Evolutionary conservation across 2,888 invertebrate species (phyloP).

Genomic region (Cyclophora punctaria): DNA sequence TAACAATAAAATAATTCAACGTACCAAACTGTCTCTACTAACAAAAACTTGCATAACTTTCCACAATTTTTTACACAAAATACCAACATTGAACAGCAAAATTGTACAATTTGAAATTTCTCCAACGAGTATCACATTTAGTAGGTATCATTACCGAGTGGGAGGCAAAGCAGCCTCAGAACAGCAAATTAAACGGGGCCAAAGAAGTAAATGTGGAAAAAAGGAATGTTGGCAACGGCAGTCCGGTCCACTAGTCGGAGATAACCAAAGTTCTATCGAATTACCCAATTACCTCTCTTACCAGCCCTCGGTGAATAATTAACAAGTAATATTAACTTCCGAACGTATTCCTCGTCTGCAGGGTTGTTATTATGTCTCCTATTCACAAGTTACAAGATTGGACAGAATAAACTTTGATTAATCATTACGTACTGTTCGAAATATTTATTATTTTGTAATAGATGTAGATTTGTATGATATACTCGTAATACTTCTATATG

Average conservation of each 20-base stretch:
- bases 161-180: neutral
- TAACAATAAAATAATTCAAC: too few relatives aligned
- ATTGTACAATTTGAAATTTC: neutral
- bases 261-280: conserved; percentile 1
- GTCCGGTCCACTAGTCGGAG: neutral
- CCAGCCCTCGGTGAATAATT: conserved; percentile 7
- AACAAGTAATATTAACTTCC: conserved; percentile 9
- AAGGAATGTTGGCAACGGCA: conserved; percentile 1
- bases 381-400: neutral
- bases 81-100: neutral
- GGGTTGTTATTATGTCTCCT: too few relatives aligned
- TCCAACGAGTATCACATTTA: neutral
- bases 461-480: too few relatives aligned
- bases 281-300: conserved; percentile 9
- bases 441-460: too few relatives aligned
- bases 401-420: neutral
- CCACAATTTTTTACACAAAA: neutral
- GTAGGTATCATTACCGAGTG: conserved; percentile 2
- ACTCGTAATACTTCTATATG: too few relatives aligned
- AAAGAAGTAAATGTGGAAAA: neutral
- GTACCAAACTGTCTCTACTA: too few relatives aligned
- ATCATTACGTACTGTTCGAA: too few relatives aligned
- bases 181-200: conserved; percentile 1
- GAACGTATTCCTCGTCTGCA: neutral
- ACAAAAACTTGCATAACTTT: too few relatives aligned